Base-by-base conservation (phyloP, 2,113 vertebrate genomes). In the Hippocampus comes region DNA sequence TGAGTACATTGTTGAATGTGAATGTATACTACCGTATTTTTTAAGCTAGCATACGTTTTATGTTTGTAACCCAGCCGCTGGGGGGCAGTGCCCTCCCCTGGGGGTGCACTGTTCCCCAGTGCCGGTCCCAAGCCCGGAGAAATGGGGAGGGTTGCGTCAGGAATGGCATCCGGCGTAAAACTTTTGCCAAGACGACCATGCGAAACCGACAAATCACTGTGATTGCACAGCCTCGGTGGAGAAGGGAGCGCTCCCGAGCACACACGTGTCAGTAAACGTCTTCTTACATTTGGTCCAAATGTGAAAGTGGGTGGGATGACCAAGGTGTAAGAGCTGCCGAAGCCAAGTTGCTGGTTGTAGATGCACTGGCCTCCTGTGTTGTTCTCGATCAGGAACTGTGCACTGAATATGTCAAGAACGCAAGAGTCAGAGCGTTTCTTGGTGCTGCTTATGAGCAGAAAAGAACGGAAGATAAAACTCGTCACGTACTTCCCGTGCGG, bases 251-350 rank as follows among this genome's bases (percentile, higher is more conserved):
- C 34, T 42, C 34, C 4, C 14, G 34, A n/a, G 53, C 12, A 18
- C 17, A 38, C 17, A 23, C 17, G 5, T 12, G 18, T 42, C 46
- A 46, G 23, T 66, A 0, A 46, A 46, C 53, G 25, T 38, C 2
- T 34, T 75, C 2, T 87, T 76, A 92, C 91, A 1, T 76, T 59
- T 18, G 15, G 0, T 43, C 8, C 77, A 14, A 88, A 85, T 0
- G 0, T 12, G 5, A 93, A 87, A 9, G 11, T 79, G 1, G 81
- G 15, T 1, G 78, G 56, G 73, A 98, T 81, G 72, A 96, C 1
- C 34, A 95, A 63, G 1, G 95, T 97, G 70, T 81, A 94, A 0
- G 93, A 93, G 78, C 95, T 92, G 43, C 96, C 97, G 20, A 93
- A 97, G 63, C 87, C 90, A 66, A 98, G 78, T 0, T 2, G 0